Base-by-base conservation (phyloP, 2,797 vertebrate species). In the Myotis findleyi region DNA sequence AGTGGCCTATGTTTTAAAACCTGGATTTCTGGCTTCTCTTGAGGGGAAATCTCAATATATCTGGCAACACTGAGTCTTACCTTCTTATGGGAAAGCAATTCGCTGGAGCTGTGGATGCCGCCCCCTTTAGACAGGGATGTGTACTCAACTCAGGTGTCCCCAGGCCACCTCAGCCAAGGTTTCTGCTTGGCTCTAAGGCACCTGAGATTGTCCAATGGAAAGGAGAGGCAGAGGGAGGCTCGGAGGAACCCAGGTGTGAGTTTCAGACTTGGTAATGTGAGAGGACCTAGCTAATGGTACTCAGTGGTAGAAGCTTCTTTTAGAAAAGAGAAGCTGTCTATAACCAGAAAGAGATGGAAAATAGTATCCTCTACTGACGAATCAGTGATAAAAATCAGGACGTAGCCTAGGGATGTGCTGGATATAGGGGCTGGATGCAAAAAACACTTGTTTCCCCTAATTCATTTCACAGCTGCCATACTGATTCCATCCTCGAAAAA, bases 1-100 rank as follows among this genome's bases (percentile, higher is more conserved):
- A 87, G 47, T 77, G 53, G 36, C 53, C 83, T 94, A 69, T 38
- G 80, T 75, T 53, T 72, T 85, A 71, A 95, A 83, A 68, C 21
- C 51, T 38, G 49, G 33, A 68, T 92, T 81, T 96, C 49, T 76
- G 75, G 36, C 30, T 89, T 83, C 18, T 80, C 25, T 73, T 66
- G 7, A 5, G n/a, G 11, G 44, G 1, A 1, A 8, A 91, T 73
- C 84, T 86, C 41, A 77, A 16, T 21, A 12, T 5, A 11, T 57
- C 62, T 85, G 87, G 49, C 14, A 73, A 82, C 33, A 44, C 18
- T 23, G 27, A 53, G 71, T 33, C 77, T 84, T 36, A 33, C 33
- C 14, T 57, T 79, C n/a, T n/a, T 12, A 25, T 1, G 41, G 41
- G 55, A 51, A 57, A 94, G 75, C 51, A 55, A 16, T 47, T 13